phyloP scores from a whole-genome alignment of 2,113 vertebrate species.

The Siniperca chuatsi region DNA sequence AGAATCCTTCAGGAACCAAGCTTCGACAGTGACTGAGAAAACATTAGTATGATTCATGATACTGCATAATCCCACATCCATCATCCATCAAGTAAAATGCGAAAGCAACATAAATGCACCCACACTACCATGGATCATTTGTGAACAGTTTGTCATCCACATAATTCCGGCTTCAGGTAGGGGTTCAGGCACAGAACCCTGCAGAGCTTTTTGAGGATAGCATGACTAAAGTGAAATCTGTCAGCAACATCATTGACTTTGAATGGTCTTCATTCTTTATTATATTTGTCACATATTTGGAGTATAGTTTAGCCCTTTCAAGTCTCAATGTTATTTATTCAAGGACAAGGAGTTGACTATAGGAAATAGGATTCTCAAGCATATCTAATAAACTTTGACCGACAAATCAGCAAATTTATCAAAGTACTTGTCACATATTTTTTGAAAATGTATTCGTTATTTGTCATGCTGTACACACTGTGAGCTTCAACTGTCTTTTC shows the following conservation, averaged over 20 bases:
- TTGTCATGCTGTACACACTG: not conserved
- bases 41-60: conserved; percentile 72
- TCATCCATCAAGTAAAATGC: conserved; percentile 61
- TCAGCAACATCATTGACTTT: conserved; percentile 31
- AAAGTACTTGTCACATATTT: conserved; percentile 17
- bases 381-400: conserved; percentile 31
- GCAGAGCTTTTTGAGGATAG: conserved; percentile 33
- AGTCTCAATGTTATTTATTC: conserved; percentile 19
- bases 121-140: conserved; percentile 68
- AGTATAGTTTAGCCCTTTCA: conserved; percentile 13
- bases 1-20: conserved; percentile 25
- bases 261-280: conserved; percentile 9
- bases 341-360: conserved; percentile 20
- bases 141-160: conserved; percentile 60
- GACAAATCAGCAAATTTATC: conserved; percentile 29
- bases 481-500: conserved; percentile 15
- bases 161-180: conserved; percentile 49
- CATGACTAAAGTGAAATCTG: conserved; percentile 29
- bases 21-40: conserved; percentile 51
- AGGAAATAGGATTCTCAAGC: conserved; percentile 20
- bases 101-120: conserved; percentile 57
- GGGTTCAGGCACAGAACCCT: conserved; percentile 28
- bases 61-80: conserved; percentile 67
- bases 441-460: conserved; percentile 16
- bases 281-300: not conserved